phyloP scores from a whole-genome alignment of 2,113 vertebrate genomes.

The Ranitomeya variabilis region DNA sequence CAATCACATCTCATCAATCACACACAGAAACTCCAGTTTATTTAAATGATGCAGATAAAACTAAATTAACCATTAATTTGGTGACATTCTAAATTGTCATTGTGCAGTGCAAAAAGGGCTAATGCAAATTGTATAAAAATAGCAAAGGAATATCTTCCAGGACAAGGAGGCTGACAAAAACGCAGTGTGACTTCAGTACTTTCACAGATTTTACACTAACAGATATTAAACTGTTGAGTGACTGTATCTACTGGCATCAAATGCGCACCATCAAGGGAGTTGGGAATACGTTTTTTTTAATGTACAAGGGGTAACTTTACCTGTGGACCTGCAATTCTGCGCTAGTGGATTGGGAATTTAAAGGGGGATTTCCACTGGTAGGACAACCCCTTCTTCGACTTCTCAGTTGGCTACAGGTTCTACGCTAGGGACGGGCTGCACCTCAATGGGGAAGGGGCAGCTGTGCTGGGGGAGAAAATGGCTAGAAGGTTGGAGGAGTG shows the following conservation, averaged over 20 bases:
- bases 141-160: constrained; percentile 42
- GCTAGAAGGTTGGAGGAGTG: too few species aligned
- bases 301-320: too few species aligned
- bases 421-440: too few species aligned
- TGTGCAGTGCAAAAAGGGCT: constrained; percentile 64
- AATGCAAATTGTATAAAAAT: constrained; percentile 64
- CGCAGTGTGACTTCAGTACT: not conserved
- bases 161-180: constrained; percentile 31
- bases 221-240: not conserved
- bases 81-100: constrained; percentile 82
- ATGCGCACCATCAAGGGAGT: not conserved
- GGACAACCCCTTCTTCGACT: too few species aligned
- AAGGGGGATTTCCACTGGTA: too few species aligned
- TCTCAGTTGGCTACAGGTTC: too few species aligned
- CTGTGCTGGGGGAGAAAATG: too few species aligned
- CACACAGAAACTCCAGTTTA: constrained; percentile 80
- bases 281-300: too few species aligned
- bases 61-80: constrained; percentile 83
- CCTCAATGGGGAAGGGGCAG: too few species aligned
- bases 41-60: constrained; percentile 88
- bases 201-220: not conserved
- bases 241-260: not conserved
- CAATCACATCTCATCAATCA: constrained; percentile 82
- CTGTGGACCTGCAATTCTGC: too few species aligned
- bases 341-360: too few species aligned